Evolutionary conservation across 2,888 invertebrate species (phyloP), one percentile per base, ranked within the genome.

Genomic region (Danaus chrysippus): DNA sequence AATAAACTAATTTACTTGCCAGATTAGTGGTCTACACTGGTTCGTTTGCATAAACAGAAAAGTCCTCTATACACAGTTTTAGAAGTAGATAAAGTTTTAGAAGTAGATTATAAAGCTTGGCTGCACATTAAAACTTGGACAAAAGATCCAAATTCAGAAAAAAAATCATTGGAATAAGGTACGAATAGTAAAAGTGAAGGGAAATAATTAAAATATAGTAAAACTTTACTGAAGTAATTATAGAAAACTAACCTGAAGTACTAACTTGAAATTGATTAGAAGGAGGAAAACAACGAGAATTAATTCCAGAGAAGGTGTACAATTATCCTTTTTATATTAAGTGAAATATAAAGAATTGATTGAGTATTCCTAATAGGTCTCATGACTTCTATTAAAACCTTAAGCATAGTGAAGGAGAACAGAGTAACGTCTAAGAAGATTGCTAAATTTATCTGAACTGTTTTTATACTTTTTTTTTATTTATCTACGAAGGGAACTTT

Each of bases 81-180:
- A 60, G 64, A 67, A 64, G 64, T 67, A 55, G 17, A 62, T 44
- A 59, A 67, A 59, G 64, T 61, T 43, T 56, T 64, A 55, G 60
- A 62, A 54, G 52, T 67, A 34, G 62, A 64, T 61, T 67, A 64
- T 42, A 67, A 67, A 62, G 60, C 60, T 43, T 63, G 58, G 59
- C 57, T 66, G 44, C 49, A 63, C 58, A 59, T 53, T 62, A 59
- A 59, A 62, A 61, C 64, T 54, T 66, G 66, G 66, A 58, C 49
- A 17, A 67, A 61, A 63, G 58, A 65, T 65, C 61, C 52, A 58
- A 64, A 64, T 61, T 56, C 56, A 56, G 63, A n/a, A 64, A 44
- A 66, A 62, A 61, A 59, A 62, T 60, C 56, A 13, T 42, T 65
- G 61, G 65, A 67, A 65, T 61, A 63, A 63, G 42, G 61, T 65